Evolutionary conservation across 2,113 vertebrate genomes (phyloP), one percentile per base, ranked within the genome.

Genomic region (Neolamprologus cancellatus): DNA sequence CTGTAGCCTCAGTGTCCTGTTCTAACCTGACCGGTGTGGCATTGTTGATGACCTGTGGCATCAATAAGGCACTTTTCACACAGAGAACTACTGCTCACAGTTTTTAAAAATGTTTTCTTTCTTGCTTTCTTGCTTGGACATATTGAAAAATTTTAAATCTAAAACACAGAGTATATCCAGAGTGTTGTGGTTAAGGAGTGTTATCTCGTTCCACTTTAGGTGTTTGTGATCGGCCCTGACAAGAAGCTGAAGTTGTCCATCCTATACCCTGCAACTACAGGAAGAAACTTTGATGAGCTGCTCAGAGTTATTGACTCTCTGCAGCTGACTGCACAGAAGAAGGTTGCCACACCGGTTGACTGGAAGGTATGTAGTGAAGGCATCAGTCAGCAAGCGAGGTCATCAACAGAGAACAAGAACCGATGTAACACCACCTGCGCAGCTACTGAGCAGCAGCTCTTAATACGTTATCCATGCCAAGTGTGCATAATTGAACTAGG

Each of bases 231-330:
- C 55, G 99, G 98, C 34, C 98, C 99, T 1, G 98, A 99, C 92
- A 99, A 99, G 97, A 98, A 96, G 90, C 86, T 99, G 94, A 99
- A 99, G 94, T 97, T 99, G 54, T 99, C 98, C 7, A 97, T 99
- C 94, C 97, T 99, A 50, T 99, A 99, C 89, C 98, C 99, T 13
- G 99, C 98, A 57, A 99, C 98, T 79, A 99, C 99, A 0, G 99
- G 99, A 32, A 97, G 99, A 89, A 99, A 99, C 95, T 99, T 99
- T 10, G 96, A 98, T 64, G 98, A 99, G 95, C 95, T 99, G 83
- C 96, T 99, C 78, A 93, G 99, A 79, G 99, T 96, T 3, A 95
- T 99, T 14, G 97, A 98, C 92, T 99, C 99, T 6, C 96, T 99
- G 87, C 98, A 99, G 96, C 95, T 99, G 90, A 99, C 99, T 0